Percentiles rank a stretch among this genome's conserved stretches.
phyloP scores from a whole-genome alignment of 2,113 vertebrate genomes.

The Lucifuga dentata region DNA sequence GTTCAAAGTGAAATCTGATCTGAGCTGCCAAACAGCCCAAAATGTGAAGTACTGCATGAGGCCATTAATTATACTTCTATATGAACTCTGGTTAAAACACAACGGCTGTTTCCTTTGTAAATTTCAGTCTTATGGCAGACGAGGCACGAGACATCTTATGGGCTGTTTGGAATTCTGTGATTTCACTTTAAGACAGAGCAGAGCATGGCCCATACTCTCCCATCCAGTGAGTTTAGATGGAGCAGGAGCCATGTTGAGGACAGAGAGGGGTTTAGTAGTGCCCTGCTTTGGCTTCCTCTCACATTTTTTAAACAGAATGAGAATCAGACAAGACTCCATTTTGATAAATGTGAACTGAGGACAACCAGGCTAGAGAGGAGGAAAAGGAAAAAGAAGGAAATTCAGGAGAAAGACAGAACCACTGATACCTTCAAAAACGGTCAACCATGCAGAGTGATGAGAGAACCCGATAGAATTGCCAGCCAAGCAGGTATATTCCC shows the following conservation, averaged over 20 bases:
- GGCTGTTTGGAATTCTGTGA: constrained; percentile 69
- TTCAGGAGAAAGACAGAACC: constrained; percentile 75
- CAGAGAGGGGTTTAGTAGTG: constrained; percentile 39
- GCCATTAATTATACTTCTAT: constrained; percentile 6
- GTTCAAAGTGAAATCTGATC: constrained; percentile 72
- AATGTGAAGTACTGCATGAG: constrained; percentile 22
- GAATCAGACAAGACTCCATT: constrained; percentile 37
- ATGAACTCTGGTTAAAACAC: background rate
- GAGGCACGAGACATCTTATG: background rate
- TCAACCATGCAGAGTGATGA: constrained; percentile 99
- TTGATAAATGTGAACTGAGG: constrained; percentile 59
- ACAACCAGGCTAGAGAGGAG: constrained; percentile 49
- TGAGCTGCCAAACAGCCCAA: constrained; percentile 69
- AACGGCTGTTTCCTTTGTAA: background rate
- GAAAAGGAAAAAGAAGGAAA: constrained; percentile 29
- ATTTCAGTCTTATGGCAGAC: background rate
- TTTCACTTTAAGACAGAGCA: constrained; percentile 59
- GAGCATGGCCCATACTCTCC: constrained; percentile 53
- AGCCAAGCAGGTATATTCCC: constrained; percentile 99
- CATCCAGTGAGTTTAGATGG: constrained; percentile 65
- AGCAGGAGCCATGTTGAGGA: constrained; percentile 66
- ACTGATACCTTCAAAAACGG: constrained; percentile 97
- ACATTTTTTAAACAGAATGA: constrained; percentile 60
- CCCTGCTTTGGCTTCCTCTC: constrained; percentile 65
- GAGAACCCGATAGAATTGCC: constrained; percentile 99